Base-by-base conservation (phyloP, 2,888 invertebrate species). In the Apamea epomidion region DNA sequence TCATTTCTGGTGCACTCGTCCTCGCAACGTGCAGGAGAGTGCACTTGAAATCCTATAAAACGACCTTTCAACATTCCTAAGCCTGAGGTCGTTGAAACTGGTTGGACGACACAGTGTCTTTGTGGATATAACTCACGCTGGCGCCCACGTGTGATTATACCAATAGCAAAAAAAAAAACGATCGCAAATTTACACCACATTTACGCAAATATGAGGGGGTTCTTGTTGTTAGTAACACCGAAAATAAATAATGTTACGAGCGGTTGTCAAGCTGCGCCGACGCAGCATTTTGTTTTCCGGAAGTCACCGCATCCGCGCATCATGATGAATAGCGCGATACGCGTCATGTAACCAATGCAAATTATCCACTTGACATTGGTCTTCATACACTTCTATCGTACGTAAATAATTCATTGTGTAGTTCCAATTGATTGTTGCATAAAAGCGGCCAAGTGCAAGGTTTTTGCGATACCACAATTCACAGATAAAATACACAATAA, bases 11-110 rank as follows among this genome's bases (percentile, higher is more conserved):
- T 76, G 71, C 80, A 77, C 76, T 73, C 80, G 73, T 80, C 51
- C 45, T 73, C 67, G 74, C 65, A 76, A 64, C 32, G 60, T 62
- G 54, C 73, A 64, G 37, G 25, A 82, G 91, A 87, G 86, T 83
- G 91, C 91, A 91, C 92, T 93, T 87, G 91, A 91, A 91, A 91
- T 86, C 89, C 86, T 84, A 90, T 93, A 92, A 93, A 93, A 88
- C 85, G 80, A 86, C 77, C 84, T 89, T 87, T 87, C 67, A 87
- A 81, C 70, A 83, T 85, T 85, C 80, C 65, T 70, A 75, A 74
- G 69, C 48, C 74, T n/a, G 80, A 83, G 90, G 87, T 90, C 88
- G 87, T 88, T 84, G 88, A 84, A 86, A 87, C 87, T 60, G 80
- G 82, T 73, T 80, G 80, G 71, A 72, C 81, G 64, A 74, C 73